Percentiles rank a stretch among this genome's conserved stretches.
These are phyloP conservation scores for Ploceus nigricollis DNA, from an alignment of 2,113 vertebrate genomes.

Conservation along the genomic window DNA sequence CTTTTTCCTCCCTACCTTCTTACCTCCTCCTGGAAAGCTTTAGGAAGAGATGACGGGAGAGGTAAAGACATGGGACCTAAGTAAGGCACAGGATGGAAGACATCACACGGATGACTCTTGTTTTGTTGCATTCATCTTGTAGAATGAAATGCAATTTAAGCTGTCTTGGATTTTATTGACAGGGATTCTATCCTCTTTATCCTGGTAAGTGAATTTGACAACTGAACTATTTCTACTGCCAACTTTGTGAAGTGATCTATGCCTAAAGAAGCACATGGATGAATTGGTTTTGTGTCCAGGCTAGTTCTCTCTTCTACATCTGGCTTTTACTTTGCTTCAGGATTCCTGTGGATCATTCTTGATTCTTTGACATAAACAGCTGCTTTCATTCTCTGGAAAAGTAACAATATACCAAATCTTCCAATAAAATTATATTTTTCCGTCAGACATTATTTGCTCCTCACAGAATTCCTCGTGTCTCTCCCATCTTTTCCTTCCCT, in stretches of 20 bases:
- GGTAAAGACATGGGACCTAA: not conserved
- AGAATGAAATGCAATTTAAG: not conserved
- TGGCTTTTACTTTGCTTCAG: not conserved
- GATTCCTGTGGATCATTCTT: not conserved
- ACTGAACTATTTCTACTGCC: not conserved
- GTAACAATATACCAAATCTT: not conserved
- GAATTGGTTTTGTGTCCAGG: not conserved
- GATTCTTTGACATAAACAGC: not conserved
- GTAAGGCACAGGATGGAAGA: not conserved
- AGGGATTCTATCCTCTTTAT: not conserved
- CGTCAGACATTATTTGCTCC: not conserved
- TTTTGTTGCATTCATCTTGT: not conserved
- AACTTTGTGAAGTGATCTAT: not conserved
- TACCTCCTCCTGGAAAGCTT: not conserved
- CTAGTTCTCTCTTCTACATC: not conserved
- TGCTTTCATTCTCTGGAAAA: not conserved
- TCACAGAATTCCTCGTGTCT: accelerated
- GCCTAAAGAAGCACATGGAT: not conserved
- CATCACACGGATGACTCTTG: not conserved
- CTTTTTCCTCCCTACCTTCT: not conserved
- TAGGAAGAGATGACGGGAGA: not conserved
- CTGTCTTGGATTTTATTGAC: not conserved
- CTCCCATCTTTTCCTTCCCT: no score
- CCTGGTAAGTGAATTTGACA: not conserved
- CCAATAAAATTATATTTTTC: not conserved